Conservation (phyloP, 2,113 vertebrate genomes). For the Orientallactaga bullata region DNA sequence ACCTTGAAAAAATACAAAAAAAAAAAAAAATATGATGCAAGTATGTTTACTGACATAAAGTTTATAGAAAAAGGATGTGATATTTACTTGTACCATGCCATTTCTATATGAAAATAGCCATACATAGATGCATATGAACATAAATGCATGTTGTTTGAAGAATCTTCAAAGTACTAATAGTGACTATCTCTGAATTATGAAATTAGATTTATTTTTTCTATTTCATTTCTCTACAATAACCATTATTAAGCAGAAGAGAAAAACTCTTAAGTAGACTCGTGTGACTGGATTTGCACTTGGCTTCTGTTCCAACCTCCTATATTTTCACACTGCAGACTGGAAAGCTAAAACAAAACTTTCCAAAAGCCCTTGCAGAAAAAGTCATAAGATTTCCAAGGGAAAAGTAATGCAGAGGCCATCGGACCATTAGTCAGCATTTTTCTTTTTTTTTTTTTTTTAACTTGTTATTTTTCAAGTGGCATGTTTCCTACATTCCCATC, state of each 20-base stretch:
- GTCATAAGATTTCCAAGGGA: neutral
- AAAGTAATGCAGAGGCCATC: neutral
- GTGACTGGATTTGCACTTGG: neutral
- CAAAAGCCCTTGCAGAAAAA: neutral
- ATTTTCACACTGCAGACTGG: neutral
- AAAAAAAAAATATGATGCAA: neutral
- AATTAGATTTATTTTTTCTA: neutral
- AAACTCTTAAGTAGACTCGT: neutral
- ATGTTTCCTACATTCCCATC: neutral
- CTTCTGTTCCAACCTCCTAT: neutral
- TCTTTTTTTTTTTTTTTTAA: neutral
- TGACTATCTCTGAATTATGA: neutral
- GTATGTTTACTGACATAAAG: neutral
- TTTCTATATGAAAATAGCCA: neutral
- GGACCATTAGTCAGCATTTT: too few species aligned
- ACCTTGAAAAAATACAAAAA: too few species aligned
- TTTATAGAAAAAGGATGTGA: neutral
- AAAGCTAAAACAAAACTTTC: neutral
- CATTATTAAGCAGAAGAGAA: neutral
- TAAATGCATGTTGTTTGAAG: neutral
- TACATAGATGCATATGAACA: neutral
- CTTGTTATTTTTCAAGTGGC: neutral
- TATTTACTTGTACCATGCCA: neutral
- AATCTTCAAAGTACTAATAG: neutral
- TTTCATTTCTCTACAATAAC: conserved; percentile 28